Evolutionary conservation across 23 tunicate genomes (phyloP).

Genomic region (Ciona savignyi): DNA sequence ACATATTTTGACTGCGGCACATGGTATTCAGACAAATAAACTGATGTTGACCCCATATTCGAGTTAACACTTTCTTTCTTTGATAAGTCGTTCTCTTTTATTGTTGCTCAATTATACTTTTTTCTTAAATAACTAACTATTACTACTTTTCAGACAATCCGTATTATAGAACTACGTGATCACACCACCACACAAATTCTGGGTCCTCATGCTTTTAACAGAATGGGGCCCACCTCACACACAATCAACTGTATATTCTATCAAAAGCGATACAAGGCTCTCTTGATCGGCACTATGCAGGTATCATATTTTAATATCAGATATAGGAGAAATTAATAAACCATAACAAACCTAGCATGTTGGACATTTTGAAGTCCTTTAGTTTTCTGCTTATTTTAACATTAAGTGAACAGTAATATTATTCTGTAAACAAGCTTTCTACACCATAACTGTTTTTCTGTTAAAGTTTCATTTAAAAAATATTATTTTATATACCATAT

Average conservation of each 20-base stretch:
- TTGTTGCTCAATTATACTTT: background rate
- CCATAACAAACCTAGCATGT: no score
- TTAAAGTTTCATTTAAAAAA: no score
- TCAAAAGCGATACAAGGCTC: slow-evolving; percentile 37
- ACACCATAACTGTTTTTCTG: no score
- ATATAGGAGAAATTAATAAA: no score
- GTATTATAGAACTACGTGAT: slow-evolving; percentile 65
- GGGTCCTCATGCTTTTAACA: slow-evolving; percentile 23
- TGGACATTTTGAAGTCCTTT: no score
- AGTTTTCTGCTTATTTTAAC: no score
- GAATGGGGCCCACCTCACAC: slow-evolving; percentile 42
- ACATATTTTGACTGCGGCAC: no score
- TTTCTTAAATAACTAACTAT: background rate
- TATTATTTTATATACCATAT: no score
- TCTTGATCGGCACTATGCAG: slow-evolving; percentile 66
- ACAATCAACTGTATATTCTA: slow-evolving; percentile 37
- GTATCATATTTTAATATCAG: slow-evolving; percentile 16
- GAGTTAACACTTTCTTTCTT: background rate
- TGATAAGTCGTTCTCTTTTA: background rate
- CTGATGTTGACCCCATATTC: no score
- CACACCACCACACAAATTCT: slow-evolving; percentile 54
- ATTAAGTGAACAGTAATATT: no score
- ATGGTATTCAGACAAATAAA: no score
- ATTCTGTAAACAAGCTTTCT: no score
- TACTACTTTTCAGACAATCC: slow-evolving; percentile 33